Conservation (phyloP, 2,888 invertebrate genomes). For the Digitonthophagus gazella region DNA sequence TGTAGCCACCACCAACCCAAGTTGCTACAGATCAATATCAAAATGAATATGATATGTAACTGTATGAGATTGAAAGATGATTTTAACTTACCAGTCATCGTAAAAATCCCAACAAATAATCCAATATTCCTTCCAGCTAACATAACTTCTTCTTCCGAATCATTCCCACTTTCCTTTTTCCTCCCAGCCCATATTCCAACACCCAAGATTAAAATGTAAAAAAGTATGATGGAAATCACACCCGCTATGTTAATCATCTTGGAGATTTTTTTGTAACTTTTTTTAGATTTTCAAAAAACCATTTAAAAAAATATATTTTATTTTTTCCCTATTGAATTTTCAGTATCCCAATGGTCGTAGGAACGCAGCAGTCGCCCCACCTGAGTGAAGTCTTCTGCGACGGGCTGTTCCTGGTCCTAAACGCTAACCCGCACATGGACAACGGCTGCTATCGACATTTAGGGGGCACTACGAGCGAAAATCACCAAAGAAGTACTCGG, state of each 20-base stretch:
- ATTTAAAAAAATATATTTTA: slow-evolving; percentile 20
- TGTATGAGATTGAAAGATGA: too few relatives aligned
- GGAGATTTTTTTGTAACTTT: slow-evolving; percentile 27
- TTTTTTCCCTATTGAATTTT: too few relatives aligned
- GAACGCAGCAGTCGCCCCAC: slow-evolving; percentile 89
- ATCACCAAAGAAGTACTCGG: not conserved
- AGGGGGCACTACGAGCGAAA: not conserved
- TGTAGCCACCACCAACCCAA: slow-evolving; percentile 99
- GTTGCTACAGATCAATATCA: slow-evolving; percentile 67
- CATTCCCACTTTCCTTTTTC: slow-evolving; percentile 85
- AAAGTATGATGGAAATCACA: slow-evolving; percentile 89
- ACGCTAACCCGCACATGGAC: slow-evolving; percentile 94
- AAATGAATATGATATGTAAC: too few relatives aligned
- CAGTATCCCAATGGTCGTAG: slow-evolving; percentile 29
- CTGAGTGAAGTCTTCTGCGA: slow-evolving; percentile 95
- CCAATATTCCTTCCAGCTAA: slow-evolving; percentile 97
- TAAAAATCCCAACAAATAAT: slow-evolving; percentile 95
- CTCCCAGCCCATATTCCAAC: slow-evolving; percentile 98
- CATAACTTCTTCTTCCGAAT: slow-evolving; percentile 97
- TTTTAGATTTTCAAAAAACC: slow-evolving; percentile 6
- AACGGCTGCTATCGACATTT: slow-evolving; percentile 40
- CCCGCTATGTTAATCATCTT: slow-evolving; percentile 91
- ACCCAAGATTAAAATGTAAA: slow-evolving; percentile 91
- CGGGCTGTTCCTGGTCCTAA: slow-evolving; percentile 95
- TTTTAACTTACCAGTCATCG: slow-evolving; percentile 84